These are phyloP conservation scores for Philereme transversata DNA, from an alignment of 2,888 invertebrate genomes.

Conservation along the genomic window DNA sequence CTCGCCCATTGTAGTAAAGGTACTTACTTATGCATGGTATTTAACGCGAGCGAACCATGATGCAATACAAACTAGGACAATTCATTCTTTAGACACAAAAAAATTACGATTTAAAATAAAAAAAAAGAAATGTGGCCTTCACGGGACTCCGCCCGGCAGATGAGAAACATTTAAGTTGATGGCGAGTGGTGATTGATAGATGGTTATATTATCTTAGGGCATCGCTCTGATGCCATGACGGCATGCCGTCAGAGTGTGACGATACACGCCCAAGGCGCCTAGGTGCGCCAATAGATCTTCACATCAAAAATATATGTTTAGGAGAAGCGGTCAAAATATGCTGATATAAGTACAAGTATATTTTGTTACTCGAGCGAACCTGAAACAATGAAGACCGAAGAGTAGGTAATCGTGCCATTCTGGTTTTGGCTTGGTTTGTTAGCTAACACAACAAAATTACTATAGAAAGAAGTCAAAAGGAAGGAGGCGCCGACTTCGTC, in stretches of 20 bases:
- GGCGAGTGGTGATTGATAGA: no score
- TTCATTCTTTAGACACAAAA: constrained; percentile 15
- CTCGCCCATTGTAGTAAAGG: constrained; percentile 23
- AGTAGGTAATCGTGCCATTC: neutral
- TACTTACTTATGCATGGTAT: constrained; percentile 19
- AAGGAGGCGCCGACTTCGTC: neutral
- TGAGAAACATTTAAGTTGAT: no score
- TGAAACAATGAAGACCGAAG: neutral
- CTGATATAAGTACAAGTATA: neutral
- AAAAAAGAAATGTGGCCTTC: no score
- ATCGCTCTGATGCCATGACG: no score
- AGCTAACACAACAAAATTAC: neutral
- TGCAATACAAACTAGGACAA: constrained; percentile 27
- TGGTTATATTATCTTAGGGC: no score
- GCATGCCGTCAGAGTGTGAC: no score
- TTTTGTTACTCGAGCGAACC: neutral
- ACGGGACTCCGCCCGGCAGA: no score
- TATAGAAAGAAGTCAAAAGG: neutral
- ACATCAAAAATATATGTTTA: no score
- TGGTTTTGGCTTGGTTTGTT: neutral
- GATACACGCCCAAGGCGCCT: no score
- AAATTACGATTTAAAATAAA: neutral
- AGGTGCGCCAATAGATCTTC: no score
- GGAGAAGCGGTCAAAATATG: neutral
- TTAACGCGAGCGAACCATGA: constrained; percentile 34